Evolutionary conservation across 2,888 invertebrate species (phyloP), one percentile per base, ranked within the genome.

Genomic region (Habrosyne pyritoides): DNA sequence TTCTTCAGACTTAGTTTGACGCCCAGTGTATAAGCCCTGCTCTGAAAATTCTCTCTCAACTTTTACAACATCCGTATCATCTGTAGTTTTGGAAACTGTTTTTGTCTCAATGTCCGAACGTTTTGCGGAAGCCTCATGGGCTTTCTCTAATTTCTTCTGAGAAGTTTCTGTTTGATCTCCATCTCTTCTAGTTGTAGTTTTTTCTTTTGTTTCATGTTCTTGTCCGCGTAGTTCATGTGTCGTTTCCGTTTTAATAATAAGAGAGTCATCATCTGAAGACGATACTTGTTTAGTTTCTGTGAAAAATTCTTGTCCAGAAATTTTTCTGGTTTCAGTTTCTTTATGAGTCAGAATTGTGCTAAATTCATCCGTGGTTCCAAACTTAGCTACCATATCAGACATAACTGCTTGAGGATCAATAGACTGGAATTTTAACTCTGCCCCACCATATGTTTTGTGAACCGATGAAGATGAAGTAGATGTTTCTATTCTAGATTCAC

Each of bases 161-260:
- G 91, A 91, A 22, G 93, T 92, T 73, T 93, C 92, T 21, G 89
- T 93, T 71, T 89, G 84, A 52, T 91, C 91, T 10, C 93, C 93
- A 42, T 90, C 91, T 67, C 80, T 89, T 26, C 88, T 84, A 2
- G 89, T 73, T 12, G 77, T 90, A 47, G 88, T 89, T 75, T 93
- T 91, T 78, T 94, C 93, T 79, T 87, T 90, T 1, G 84, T 69
- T 76, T 89, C 89, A 69, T 93, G 93, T 72, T 93, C 93, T 75
- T 93, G 89, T 7, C 92, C 93, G 66, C 87, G 78, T 55, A 93
- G 63, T 64, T 92, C 91, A 60, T 86, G 90, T 46, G 86, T 91
- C 18, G 86, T 93, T 81, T 92, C 86, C 47, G 91, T 91, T 77
- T 92, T 92, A 26, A 93, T 91, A 12, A 91, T 71, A 2, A 91